Evolutionary conservation across 2,888 invertebrate genomes (phyloP).

Genomic region (Rhodophaea formosa): DNA sequence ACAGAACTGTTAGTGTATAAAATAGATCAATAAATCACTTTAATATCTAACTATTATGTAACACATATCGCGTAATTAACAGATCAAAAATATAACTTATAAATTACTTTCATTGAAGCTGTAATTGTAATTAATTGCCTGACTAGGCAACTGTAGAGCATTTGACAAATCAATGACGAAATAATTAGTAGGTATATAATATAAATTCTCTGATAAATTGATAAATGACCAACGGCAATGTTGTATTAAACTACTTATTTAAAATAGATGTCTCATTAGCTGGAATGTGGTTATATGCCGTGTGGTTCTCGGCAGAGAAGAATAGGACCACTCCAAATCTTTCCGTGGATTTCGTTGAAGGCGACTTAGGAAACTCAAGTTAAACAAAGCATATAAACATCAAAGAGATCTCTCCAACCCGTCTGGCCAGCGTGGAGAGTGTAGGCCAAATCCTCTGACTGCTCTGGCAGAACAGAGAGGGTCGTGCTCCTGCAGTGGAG

Average conservation of each 20-base stretch:
- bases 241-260: neutral
- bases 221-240: neutral
- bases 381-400: too few relatives aligned
- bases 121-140: neutral
- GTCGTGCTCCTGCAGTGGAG: too few relatives aligned
- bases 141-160: neutral
- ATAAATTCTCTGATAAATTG: neutral
- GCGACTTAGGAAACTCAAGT: too few relatives aligned
- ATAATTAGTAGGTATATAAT: neutral
- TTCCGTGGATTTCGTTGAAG: too few relatives aligned
- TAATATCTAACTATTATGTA: neutral
- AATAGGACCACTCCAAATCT: too few relatives aligned
- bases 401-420: too few relatives aligned
- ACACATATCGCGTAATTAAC: neutral
- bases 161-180: slow-evolving; percentile 2
- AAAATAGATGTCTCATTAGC: neutral
- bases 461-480: too few relatives aligned
- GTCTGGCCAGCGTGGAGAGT: too few relatives aligned
- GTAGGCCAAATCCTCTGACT: too few relatives aligned
- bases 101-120: neutral
- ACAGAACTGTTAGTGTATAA: too few relatives aligned
- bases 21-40: neutral
- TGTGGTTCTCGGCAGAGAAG: too few relatives aligned
- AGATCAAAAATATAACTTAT: neutral
- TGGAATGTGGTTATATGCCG: too few relatives aligned